Evolutionary conservation across 2,113 vertebrate genomes (phyloP).

Genomic region (Triplophysa tibetana): DNA sequence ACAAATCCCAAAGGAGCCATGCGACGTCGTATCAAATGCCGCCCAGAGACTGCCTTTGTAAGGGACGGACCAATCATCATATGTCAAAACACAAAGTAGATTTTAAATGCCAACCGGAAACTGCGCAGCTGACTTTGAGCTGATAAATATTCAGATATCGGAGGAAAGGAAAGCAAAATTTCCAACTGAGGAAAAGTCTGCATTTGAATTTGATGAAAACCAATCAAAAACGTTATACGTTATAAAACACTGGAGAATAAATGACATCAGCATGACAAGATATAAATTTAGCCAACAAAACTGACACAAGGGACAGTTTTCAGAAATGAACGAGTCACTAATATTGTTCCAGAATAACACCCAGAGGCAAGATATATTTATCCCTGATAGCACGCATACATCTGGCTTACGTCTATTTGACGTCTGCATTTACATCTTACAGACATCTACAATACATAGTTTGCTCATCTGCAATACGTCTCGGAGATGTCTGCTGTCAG

Average conservation of each 20-base stretch:
- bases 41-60: background rate
- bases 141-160: too few relatives aligned
- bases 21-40: background rate
- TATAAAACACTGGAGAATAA: background rate
- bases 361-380: too few relatives aligned
- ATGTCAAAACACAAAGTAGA: slow-evolving; percentile 1
- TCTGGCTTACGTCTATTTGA: too few relatives aligned
- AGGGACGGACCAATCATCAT: background rate
- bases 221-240: background rate
- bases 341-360: background rate
- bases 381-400: too few relatives aligned
- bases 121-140: too few relatives aligned
- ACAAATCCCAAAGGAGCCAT: slow-evolving; percentile 8
- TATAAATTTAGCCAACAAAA: background rate
- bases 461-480: too few relatives aligned
- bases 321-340: background rate
- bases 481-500: too few relatives aligned
- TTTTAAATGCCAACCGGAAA: background rate
- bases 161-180: too few relatives aligned
- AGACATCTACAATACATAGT: too few relatives aligned
- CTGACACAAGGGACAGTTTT: background rate
- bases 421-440: too few relatives aligned
- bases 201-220: background rate
- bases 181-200: too few relatives aligned
- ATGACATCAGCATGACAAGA: too few relatives aligned